These are phyloP conservation scores for Rana temporaria DNA, from an alignment of 2,113 vertebrate genomes.

Conservation along the genomic window DNA sequence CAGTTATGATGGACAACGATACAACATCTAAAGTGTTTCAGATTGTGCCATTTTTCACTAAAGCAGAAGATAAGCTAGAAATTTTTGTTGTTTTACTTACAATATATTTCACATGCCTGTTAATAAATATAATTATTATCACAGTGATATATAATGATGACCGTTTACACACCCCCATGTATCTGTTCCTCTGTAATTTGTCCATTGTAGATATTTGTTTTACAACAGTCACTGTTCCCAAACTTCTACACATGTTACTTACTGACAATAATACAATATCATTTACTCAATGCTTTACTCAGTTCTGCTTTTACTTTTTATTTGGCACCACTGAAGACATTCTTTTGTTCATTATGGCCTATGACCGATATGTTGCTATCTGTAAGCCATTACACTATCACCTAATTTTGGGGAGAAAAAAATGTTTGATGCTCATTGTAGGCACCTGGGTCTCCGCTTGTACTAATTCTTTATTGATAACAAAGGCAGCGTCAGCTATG, in stretches of 20 bases:
- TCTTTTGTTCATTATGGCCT: constrained; percentile 64
- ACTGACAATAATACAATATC: too few relatives aligned
- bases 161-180: too few relatives aligned
- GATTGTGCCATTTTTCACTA: background rate
- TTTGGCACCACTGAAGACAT: too few relatives aligned
- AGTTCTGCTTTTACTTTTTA: too few relatives aligned
- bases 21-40: background rate
- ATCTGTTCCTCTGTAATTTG: too few relatives aligned
- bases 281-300: too few relatives aligned
- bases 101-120: too few relatives aligned
- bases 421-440: background rate
- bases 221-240: too few relatives aligned
- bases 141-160: too few relatives aligned
- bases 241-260: too few relatives aligned
- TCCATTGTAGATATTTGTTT: too few relatives aligned
- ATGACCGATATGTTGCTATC: constrained; percentile 63
- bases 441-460: constrained; percentile 60
- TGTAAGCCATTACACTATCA: constrained; percentile 63
- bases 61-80: background rate
- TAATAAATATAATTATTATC: too few relatives aligned
- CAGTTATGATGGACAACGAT: background rate
- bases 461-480: constrained; percentile 60
- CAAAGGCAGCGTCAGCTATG: constrained; percentile 1
- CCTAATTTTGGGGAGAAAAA: constrained; percentile 57
- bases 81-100: background rate